Evolutionary conservation across 2,797 vertebrate species (phyloP), one percentile per base, ranked within the genome.

Genomic region (Poecile montanus): DNA sequence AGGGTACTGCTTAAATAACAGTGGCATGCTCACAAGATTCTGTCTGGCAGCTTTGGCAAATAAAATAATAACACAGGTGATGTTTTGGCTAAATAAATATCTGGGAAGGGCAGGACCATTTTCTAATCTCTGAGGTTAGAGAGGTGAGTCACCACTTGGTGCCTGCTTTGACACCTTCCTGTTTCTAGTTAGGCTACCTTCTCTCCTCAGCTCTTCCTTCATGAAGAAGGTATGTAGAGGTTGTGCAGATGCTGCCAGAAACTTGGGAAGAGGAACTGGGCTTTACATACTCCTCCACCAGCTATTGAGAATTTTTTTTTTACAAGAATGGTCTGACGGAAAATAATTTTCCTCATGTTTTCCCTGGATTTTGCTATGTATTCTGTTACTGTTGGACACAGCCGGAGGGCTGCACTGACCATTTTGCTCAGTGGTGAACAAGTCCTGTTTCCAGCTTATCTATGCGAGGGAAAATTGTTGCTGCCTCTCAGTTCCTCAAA

Each of bases 191-290:
- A 88, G 30, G 9, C 44, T 32, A 21, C 16, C 6, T 58, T 22
- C 22, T 48, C 21, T 67, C 17, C 6, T 54, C 0, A 0, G 10
- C 7, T 84, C 21, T 63, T 88, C 40, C 11, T 76, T 15, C 0
- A 0, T 68, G 34, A 68, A 78, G 47, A 60, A 30, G 27, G 8
- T 30, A 1, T 13, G 12, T 47, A 42, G 71, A 34, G 19, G 16
- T 62, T 58, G 36, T 48, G 26, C 14, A 51, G 22, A 7, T 75
- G 12, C 48, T 95, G 7, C 34, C 36, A 47, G 61, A 44, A 76
- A 18, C 56, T 54, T 66, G 60, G 30, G 48, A 68, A 22, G 40
- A 56, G 36, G 12, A 62, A 6, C 42, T 51, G 11, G 23, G 11
- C n/a, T 60, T 58, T 45, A 26, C 0, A 0, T 70, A 25, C 22